Percentiles rank a stretch among this genome's conserved stretches.
These are phyloP conservation scores for Gerris buenoi DNA, from an alignment of 1,140 invertebrate species.

Conservation along the genomic window DNA sequence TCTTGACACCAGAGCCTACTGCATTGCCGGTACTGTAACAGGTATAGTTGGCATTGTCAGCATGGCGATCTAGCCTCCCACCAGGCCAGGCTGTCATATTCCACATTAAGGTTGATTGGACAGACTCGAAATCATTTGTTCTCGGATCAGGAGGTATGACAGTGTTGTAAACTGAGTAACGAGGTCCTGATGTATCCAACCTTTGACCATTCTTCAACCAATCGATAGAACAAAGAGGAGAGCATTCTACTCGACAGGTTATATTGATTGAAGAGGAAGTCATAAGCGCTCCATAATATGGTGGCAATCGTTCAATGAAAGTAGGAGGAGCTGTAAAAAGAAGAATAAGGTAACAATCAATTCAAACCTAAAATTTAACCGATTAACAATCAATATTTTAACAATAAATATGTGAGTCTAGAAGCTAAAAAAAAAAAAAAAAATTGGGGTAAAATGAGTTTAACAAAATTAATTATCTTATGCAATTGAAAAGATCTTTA, in stretches of 20 bases:
- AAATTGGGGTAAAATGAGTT: too few relatives aligned
- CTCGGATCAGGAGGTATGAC: constrained; percentile 48
- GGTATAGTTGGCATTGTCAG: constrained; percentile 68
- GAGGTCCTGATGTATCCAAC: constrained; percentile 32
- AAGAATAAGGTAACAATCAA: constrained; percentile 13
- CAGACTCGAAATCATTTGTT: constrained; percentile 73
- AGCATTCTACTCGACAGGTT: constrained; percentile 76
- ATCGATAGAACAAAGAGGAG: constrained; percentile 61
- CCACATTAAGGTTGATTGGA: constrained; percentile 63
- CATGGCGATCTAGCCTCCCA: constrained; percentile 51
- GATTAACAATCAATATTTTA: too few relatives aligned
- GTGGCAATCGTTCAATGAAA: constrained; percentile 67
- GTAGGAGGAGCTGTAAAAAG: constrained; percentile 55
- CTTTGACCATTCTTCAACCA: constrained; percentile 62
- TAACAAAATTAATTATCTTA: too few relatives aligned
- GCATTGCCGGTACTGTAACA: constrained; percentile 60
- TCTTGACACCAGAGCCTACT: constrained; percentile 55
- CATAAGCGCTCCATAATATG: constrained; percentile 60
- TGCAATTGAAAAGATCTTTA: too few relatives aligned
- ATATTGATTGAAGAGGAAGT: constrained; percentile 52
- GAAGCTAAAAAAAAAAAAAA: too few relatives aligned
- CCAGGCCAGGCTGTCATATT: constrained; percentile 71
- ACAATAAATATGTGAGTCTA: too few relatives aligned
- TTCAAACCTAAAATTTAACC: too few relatives aligned
- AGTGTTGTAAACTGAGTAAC: constrained; percentile 50